Percentiles rank a stretch among this genome's conserved stretches.
Conservation (phyloP, 1,140 invertebrate species). For the Eubasilissa regina region DNA sequence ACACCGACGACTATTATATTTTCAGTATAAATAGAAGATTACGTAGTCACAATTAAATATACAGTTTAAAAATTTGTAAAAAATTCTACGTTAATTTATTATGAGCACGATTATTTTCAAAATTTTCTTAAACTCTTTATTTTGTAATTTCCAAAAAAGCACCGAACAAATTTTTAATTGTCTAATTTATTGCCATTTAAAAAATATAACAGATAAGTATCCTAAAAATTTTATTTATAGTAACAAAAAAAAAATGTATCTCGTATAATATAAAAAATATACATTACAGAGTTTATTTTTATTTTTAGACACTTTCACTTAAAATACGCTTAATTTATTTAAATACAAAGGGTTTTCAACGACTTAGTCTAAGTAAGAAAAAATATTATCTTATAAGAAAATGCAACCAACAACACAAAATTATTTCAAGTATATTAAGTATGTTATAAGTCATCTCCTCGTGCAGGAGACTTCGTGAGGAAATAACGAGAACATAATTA, state of each 20-base stretch:
- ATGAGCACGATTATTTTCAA: too few relatives aligned
- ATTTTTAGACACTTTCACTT: not conserved
- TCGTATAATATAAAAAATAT: too few relatives aligned
- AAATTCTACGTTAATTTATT: too few relatives aligned
- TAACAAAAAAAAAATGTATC: not conserved
- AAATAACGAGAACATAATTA: too few relatives aligned
- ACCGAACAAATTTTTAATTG: not conserved
- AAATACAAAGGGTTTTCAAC: conserved; percentile 14
- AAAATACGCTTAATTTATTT: conserved; percentile 1
- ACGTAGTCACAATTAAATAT: too few relatives aligned
- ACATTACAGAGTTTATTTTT: too few relatives aligned
- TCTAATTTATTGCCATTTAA: not conserved
- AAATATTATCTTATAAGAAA: not conserved
- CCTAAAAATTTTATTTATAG: not conserved
- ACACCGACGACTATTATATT: too few relatives aligned
- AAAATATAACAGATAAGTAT: not conserved
- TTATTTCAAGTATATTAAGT: not conserved
- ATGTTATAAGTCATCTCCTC: too few relatives aligned
- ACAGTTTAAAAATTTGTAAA: too few relatives aligned
- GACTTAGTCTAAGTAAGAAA: not conserved
- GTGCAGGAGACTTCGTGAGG: too few relatives aligned
- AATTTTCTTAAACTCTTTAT: not conserved
- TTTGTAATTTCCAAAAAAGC: not conserved
- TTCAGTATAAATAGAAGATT: too few relatives aligned
- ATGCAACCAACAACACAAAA: conserved; percentile 7